Evolutionary conservation across 2,113 vertebrate species (phyloP).

Genomic region (Silurus asotus): DNA sequence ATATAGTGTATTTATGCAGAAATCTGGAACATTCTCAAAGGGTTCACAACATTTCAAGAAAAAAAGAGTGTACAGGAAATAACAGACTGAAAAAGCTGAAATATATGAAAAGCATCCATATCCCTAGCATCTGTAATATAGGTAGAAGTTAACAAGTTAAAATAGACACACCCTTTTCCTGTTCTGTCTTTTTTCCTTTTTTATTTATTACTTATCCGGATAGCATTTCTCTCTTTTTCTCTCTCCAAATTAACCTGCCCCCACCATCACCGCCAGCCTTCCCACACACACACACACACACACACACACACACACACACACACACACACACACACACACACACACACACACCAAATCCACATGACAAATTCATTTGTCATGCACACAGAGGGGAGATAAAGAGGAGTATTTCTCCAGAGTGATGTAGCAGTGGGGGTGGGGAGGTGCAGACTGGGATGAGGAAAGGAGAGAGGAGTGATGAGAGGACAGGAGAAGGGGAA

Average conservation of each 20-base stretch:
- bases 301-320: no score
- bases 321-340: no score
- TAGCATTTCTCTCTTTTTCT: constrained; percentile 10
- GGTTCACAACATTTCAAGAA: no score
- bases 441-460: neutral
- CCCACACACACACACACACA: no score
- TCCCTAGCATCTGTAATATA: no score
- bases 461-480: neutral
- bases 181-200: neutral
- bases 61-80: no score
- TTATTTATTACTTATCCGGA: constrained; percentile 3
- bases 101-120: no score
- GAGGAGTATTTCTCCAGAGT: constrained; percentile 28
- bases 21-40: no score
- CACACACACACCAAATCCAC: neutral
- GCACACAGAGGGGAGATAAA: constrained; percentile 23
- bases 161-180: neutral
- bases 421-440: neutral
- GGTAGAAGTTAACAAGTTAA: no score
- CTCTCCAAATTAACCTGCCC: neutral
- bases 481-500: constrained; percentile 14
- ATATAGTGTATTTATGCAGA: no score
- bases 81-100: no score
- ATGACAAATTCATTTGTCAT: constrained; percentile 27
- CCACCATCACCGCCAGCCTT: no score